These are phyloP conservation scores for Panzeria rudis DNA, from an alignment of 2,888 invertebrate genomes.

Conservation along the genomic window DNA sequence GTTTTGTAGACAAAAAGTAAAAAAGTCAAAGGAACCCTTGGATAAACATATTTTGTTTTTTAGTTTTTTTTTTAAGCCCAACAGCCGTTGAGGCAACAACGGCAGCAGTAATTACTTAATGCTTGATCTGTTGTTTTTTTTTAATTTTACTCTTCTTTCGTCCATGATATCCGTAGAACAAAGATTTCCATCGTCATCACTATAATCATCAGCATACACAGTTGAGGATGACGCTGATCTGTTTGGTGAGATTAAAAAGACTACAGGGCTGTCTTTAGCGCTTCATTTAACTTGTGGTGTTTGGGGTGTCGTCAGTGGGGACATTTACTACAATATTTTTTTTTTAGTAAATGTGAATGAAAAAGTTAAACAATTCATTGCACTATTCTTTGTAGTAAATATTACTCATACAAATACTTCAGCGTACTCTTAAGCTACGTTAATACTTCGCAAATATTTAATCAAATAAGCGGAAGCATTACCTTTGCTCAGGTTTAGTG, in stretches of 20 bases:
- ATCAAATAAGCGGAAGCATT: no score
- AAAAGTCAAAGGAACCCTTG: conserved; percentile 27
- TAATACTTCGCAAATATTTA: no score
- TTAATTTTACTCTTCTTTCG: conserved; percentile 7
- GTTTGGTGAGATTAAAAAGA: conserved; percentile 63
- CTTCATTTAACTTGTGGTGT: conserved; percentile 66
- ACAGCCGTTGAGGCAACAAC: conserved; percentile 52
- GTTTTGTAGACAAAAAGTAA: conserved; percentile 25
- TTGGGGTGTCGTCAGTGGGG: conserved; percentile 67
- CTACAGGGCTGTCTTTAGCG: conserved; percentile 63
- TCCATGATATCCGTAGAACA: conserved; percentile 39
- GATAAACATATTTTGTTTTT: neutral
- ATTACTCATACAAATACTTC: conserved; percentile 17
- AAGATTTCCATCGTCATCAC: conserved; percentile 60
- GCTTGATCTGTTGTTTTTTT: conserved; percentile 60
- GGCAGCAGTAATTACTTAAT: conserved; percentile 62
- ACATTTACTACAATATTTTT: conserved; percentile 50
- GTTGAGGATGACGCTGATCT: conserved; percentile 61
- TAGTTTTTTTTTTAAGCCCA: conserved; percentile 33
- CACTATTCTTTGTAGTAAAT: conserved; percentile 31
- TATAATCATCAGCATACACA: conserved; percentile 52
- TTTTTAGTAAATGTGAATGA: conserved; percentile 48
- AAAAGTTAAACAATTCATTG: conserved; percentile 41
- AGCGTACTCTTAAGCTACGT: no score
- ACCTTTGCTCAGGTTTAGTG: no score